phyloP scores from a whole-genome alignment of 2,113 vertebrate species.

The Eonycteris spelaea region DNA sequence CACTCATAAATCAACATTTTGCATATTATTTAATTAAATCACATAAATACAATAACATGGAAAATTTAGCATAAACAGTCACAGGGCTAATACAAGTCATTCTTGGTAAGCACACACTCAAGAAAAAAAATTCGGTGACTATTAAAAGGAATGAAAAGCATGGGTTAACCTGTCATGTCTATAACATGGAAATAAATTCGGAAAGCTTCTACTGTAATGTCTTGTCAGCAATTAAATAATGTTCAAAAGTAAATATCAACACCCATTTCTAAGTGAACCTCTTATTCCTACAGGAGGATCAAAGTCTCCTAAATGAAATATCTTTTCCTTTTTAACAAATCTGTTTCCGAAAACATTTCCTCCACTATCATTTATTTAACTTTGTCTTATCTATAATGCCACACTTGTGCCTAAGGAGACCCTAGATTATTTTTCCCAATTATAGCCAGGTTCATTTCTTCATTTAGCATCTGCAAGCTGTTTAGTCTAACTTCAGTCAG shows the following conservation, averaged over 20 bases:
- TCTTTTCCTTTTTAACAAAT: not conserved
- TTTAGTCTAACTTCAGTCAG: not conserved
- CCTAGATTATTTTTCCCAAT: not conserved
- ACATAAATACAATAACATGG: not conserved
- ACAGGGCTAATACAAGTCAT: not conserved
- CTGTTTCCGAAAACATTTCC: not conserved
- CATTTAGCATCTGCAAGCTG: not conserved
- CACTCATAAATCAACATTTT: not conserved
- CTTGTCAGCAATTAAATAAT: not conserved
- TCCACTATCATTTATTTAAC: not conserved
- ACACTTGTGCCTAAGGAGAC: not conserved
- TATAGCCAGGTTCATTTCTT: not conserved
- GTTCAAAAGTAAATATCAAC: not conserved
- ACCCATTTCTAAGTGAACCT: not conserved
- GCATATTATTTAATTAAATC: conserved; percentile 14
- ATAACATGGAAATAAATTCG: not conserved
- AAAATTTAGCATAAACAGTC: not conserved
- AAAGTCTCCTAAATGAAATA: not conserved
- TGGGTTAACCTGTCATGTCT: not conserved
- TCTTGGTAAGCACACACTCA: not conserved
- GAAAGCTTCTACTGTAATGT: not conserved
- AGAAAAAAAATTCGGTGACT: not conserved
- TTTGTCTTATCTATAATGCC: not conserved
- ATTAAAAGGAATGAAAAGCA: not conserved
- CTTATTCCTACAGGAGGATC: not conserved